Evolutionary conservation across 2,797 vertebrate genomes (phyloP), one percentile per base, ranked within the genome.

Genomic region (Euphonia xanthogaster): DNA sequence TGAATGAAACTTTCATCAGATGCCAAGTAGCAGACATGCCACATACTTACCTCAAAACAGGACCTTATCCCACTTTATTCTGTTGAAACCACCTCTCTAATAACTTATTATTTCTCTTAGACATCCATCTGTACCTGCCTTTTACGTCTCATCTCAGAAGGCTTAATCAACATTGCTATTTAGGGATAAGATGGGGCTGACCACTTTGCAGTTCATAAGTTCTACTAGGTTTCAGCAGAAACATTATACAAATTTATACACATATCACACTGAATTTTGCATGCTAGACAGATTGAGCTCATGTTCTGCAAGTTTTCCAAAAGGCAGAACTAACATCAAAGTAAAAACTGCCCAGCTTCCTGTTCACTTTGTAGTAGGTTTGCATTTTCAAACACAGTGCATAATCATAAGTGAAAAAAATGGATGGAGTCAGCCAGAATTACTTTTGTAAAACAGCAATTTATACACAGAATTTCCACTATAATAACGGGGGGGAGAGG

Each of bases 291-390:
- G 65, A 86, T 54, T 77, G 68, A 92, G 66, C 84, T 95, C 72
- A 21, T 40, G 50, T 66, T 93, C 90, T 74, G n/a, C 31, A 86
- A 47, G 39, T 80, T 65, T 93, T 57, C 70, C 51, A 78, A 54
- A 88, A 87, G 74, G 48, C 54, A 95, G 62, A 79, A 54, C 30
- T 31, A 77, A 24, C 42, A 79, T 89, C 78, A 93, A 94, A 96
- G 58, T 60, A 66, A 60, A 45, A 76, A 67, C 28, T 33, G 16
- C 40, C n/a, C 61, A 71, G 21, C 7, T 92, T 87, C 28, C 45
- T 83, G 57, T 80, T 91, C 35, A 1, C 39, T 92, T 89, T 44
- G 35, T 80, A 76, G 74, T n/a, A 87, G 45, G 31, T 54, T 88
- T 89, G 66, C 25, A 40, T 83, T 94, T 92, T 86, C 53, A 89